Evolutionary conservation across 2,797 vertebrate genomes (phyloP), one percentile per base, ranked within the genome.

Genomic region (Sphenopsis melanotis): DNA sequence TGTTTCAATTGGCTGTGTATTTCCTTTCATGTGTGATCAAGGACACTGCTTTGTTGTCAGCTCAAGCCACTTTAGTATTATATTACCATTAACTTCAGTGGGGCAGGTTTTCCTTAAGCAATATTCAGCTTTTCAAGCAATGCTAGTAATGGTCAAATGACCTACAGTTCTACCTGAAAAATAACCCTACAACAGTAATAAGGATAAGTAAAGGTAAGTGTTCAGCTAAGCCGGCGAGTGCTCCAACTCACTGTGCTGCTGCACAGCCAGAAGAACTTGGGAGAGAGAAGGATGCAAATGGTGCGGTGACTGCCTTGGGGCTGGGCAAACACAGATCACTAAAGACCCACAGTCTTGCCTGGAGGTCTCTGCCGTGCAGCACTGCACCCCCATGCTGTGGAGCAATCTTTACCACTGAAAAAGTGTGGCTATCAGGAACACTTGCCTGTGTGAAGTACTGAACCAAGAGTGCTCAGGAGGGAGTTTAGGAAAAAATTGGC

Each of bases 251-350:
- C n/a, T 44, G 34, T 34, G 60, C 39, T 53, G 29, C 52, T 81
- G 49, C 44, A 32, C 11, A 52, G 0, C 19, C 20, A 5, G 11
- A 13, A 47, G 32, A 27, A 26, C 21, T 5, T 9, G 5, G 0
- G 5, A 63, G 20, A 55, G 17, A 53, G 27, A 39, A 56, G 34
- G 37, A 34, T 75, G 42, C 30, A 49, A 66, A 30, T 2, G 16
- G 3, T n/a, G 9, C 8, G 42, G 22, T 75, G 41, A n/a, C 14
- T 29, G 9, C 20, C 20, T 30, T 23, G 8, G 30, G 44, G 30
- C 26, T 79, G 42, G 29, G 14, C 57, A 24, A 23, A 22, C 37
- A 3, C 13, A 21, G 36, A 10, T 19, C 49, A 75, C 20, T 2
- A 19, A 70, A 92, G 49, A 44, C 6, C 8, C 18, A 9, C 5